Evolutionary conservation across 1,140 invertebrate genomes (phyloP).

Genomic region (Magallana ariakensis): DNA sequence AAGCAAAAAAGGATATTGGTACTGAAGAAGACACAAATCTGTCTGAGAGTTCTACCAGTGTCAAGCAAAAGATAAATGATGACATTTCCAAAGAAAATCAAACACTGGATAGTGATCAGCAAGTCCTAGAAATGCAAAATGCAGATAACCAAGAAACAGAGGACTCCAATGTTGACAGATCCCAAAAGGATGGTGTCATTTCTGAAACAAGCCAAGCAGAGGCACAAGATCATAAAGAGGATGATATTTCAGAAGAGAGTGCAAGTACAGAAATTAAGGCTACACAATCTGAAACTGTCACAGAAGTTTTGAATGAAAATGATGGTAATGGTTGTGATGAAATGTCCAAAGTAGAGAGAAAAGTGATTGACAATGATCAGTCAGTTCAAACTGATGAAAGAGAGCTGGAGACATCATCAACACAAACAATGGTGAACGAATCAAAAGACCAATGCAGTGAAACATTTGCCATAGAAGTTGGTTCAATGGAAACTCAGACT

Average conservation of each 20-base stretch:
- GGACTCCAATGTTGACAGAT: neutral
- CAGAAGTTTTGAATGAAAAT: neutral
- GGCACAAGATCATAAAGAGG: neutral
- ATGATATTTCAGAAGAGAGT: neutral
- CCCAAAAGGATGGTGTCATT: neutral
- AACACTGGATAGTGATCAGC: neutral
- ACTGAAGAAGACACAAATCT: neutral
- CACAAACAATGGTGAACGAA: neutral
- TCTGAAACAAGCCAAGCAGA: neutral
- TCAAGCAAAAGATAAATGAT: neutral
- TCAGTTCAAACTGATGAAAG: neutral
- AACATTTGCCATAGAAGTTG: neutral
- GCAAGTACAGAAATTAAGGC: neutral
- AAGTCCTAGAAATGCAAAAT: neutral
- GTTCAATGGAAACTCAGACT: neutral
- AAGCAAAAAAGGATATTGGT: slow-evolving; percentile 3
- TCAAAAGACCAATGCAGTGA: slow-evolving; percentile 15
- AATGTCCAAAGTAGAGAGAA: neutral
- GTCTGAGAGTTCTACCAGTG: neutral
- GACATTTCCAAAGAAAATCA: neutral
- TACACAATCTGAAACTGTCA: neutral
- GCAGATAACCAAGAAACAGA: neutral
- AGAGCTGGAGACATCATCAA: neutral
- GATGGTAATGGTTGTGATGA: neutral
- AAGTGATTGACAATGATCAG: neutral